Evolutionary conservation across 2,888 invertebrate genomes (phyloP), one percentile per base, ranked within the genome.

Genomic region (Bedellia somnulentella): DNA sequence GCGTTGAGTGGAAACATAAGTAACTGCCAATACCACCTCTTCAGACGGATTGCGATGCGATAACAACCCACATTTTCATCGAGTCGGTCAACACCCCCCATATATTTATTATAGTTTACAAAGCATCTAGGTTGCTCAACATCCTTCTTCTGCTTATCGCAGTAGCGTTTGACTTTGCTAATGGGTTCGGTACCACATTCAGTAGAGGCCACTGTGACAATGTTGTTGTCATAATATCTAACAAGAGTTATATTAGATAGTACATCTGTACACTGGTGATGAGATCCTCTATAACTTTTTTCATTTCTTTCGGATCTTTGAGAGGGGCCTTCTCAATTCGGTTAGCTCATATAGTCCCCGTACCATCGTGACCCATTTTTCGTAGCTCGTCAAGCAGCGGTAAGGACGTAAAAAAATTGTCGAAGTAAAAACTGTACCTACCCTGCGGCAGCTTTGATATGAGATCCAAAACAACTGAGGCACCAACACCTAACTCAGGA

Each of bases 1-100:
- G 22, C 35, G 29, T 36, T 37, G 10, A 37, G 27, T 15, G 36
- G 35, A 34, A 36, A 35, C 35, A 39, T 38, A 6, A 39, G 33
- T 24, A 33, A 31, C 14, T 35, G 35, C 34, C 29, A 33, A 27
- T 35, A 37, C 37, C 34, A 35, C 21, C 29, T 29, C 21, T 29
- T 29, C 21, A 29, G 29, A 3, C 27, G 5, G 16, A 38, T 35
- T 13, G 32, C 3, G 8, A 35, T 29, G 28, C 35, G 15, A 16
- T 35, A 33, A 12, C 31, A 33, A 2, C 31, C 35, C 9, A 35
- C 34, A 31, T 39, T 39, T n/a, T n/a, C n/a, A n/a, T n/a, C n/a
- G n/a, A n/a, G n/a, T n/a, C n/a, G n/a, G n/a, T n/a, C n/a, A n/a
- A 29, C 29, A 9, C 23, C n/a, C n/a, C n/a, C n/a, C n/a, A n/a